Conservation (phyloP, 2,113 vertebrate genomes). For the Anolis sagrei region DNA sequence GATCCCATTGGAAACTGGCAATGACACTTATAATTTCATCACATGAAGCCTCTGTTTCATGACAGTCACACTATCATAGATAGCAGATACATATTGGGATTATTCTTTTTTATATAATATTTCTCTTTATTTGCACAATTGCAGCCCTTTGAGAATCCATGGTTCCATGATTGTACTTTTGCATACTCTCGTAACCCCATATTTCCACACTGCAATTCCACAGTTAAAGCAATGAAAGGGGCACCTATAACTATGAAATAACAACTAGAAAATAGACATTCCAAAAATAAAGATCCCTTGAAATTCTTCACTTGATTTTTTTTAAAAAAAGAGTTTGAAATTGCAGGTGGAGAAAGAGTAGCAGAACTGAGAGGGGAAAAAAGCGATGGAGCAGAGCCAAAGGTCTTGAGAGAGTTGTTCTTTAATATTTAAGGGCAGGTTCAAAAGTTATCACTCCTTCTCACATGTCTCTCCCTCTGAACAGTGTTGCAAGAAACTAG, state of each 20-base stretch:
- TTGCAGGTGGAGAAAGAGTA: accelerated
- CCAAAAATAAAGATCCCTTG: too few relatives aligned
- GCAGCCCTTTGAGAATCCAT: too few relatives aligned
- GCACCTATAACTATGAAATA: too few relatives aligned
- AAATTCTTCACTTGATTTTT: not conserved
- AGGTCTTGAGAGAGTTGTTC: not conserved
- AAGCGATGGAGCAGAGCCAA: not conserved
- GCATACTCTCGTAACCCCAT: too few relatives aligned
- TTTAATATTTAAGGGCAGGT: slow-evolving; percentile 31
- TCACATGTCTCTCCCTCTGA: accelerated
- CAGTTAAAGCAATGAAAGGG: too few relatives aligned
- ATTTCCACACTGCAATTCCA: too few relatives aligned
- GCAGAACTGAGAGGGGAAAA: not conserved
- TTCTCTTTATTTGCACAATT: too few relatives aligned
- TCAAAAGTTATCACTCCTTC: slow-evolving; percentile 23
- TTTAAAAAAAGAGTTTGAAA: not conserved
- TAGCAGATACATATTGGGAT: too few relatives aligned
- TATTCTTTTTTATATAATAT: not conserved
- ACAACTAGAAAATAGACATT: too few relatives aligned
- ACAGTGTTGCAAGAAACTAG: slow-evolving; percentile 36
- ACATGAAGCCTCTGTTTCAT: too few relatives aligned
- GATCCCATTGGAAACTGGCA: not conserved
- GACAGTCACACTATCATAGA: too few relatives aligned
- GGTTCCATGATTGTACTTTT: too few relatives aligned
- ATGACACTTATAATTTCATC: not conserved